A percentile compares a stretch with the other conserved stretches of the same genome.
These are phyloP conservation scores for Alces alces DNA, from an alignment of 2,113 vertebrate genomes.

Conservation along the genomic window DNA sequence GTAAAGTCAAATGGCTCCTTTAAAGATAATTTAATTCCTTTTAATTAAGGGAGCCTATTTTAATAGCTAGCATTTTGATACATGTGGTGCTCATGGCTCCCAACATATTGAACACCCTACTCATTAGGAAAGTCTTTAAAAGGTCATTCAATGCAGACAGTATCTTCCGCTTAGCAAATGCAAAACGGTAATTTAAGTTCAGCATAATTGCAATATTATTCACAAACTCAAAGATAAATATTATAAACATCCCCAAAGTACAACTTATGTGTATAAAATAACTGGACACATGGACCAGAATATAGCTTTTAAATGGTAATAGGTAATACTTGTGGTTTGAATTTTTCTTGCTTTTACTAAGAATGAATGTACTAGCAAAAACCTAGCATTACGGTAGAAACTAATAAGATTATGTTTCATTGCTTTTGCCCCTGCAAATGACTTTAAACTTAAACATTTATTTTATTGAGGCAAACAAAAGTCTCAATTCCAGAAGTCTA, in stretches of 20 bases:
- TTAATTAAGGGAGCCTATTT: slow-evolving; percentile 66
- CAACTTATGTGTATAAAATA: not conserved
- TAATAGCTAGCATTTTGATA: slow-evolving; percentile 63
- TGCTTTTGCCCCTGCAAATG: not conserved
- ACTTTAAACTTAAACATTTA: not conserved
- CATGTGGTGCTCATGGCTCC: slow-evolving; percentile 38
- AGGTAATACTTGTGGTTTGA: not conserved
- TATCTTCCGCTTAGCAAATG: slow-evolving; percentile 53
- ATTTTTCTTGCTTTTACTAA: slow-evolving; percentile 46
- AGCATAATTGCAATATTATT: slow-evolving; percentile 54
- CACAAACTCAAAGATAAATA: slow-evolving; percentile 39
- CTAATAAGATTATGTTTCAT: not conserved
- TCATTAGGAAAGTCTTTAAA: slow-evolving; percentile 74
- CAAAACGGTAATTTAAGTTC: slow-evolving; percentile 59
- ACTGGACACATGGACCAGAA: not conserved
- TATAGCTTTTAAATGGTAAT: slow-evolving; percentile 30
- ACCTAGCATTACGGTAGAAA: not conserved
- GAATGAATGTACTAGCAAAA: not conserved
- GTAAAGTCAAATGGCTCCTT: slow-evolving; percentile 57
- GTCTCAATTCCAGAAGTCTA: not conserved
- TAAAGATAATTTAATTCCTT: slow-evolving; percentile 64
- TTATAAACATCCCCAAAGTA: not conserved
- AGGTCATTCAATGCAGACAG: slow-evolving; percentile 58
- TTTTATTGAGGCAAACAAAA: slow-evolving; percentile 30
- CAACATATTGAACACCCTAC: slow-evolving; percentile 53